phyloP scores from a whole-genome alignment of 2,797 vertebrate genomes.

The Eulemur rubriventer region DNA sequence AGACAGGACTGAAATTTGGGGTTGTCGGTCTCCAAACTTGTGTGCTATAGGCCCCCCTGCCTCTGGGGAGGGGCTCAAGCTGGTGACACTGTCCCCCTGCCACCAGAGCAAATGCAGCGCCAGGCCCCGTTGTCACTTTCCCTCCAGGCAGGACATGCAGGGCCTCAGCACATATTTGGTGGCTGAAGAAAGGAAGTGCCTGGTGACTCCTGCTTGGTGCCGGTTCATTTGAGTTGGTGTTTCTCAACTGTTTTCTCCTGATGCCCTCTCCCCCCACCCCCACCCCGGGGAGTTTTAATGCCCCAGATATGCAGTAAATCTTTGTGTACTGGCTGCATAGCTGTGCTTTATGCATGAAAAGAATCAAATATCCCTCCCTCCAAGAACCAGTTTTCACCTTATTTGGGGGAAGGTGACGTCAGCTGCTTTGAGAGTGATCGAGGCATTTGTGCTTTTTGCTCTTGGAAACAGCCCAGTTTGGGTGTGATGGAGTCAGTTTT shows the following conservation, averaged over 20 bases:
- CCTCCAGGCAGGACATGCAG: fast-evolving
- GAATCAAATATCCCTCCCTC: not conserved
- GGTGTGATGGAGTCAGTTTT: not conserved
- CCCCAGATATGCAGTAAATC: fast-evolving
- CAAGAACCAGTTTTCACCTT: not conserved
- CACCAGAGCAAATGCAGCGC: fast-evolving
- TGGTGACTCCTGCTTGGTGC: fast-evolving
- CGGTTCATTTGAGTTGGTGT: fast-evolving
- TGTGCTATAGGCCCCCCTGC: not conserved
- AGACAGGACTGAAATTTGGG: not conserved
- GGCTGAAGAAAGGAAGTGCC: fast-evolving
- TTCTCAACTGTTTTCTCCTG: not conserved
- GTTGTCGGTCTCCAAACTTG: no score
- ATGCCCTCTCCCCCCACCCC: fast-evolving
- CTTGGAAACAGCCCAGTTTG: not conserved
- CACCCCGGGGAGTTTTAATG: fast-evolving
- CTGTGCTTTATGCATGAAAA: not conserved
- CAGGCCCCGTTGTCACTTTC: fast-evolving
- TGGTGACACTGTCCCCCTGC: not conserved
- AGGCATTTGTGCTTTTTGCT: not conserved
- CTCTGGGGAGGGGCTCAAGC: not conserved
- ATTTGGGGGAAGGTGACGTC: no score
- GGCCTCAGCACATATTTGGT: not conserved
- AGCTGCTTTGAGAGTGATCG: no score
- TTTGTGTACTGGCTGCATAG: fast-evolving